These are phyloP conservation scores for Cheilosia scutellata DNA, from an alignment of 2,888 invertebrate species.

Conservation along the genomic window DNA sequence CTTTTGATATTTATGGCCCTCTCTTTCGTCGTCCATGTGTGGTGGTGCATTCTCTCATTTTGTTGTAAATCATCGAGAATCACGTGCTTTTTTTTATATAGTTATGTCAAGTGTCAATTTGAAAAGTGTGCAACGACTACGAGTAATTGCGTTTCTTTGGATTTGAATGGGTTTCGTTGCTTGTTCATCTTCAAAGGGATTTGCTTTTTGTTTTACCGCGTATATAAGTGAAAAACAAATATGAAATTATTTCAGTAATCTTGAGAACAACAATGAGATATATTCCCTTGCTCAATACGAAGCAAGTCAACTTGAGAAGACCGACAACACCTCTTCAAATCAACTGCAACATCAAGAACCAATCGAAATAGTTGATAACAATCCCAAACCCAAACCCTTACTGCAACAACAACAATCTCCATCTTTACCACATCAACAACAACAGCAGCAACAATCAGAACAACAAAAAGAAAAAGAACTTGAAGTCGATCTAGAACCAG, in stretches of 20 bases:
- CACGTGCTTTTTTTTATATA: conserved; percentile 61
- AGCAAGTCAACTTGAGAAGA: conserved; percentile 81
- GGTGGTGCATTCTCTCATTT: conserved; percentile 68
- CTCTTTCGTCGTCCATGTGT: conserved; percentile 27
- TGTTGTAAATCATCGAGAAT: conserved; percentile 69
- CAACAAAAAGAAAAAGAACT: conserved; percentile 46
- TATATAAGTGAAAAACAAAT: conserved; percentile 46
- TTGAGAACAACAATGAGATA: conserved; percentile 84
- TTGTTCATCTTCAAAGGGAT: conserved; percentile 57
- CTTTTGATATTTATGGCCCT: conserved; percentile 10
- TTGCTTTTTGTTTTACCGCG: conserved; percentile 1
- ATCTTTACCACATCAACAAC: conserved; percentile 9
- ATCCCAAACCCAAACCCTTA: conserved; percentile 56
- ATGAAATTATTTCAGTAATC: conserved; percentile 82
- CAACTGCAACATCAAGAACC: conserved; percentile 63
- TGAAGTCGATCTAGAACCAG: conserved; percentile 40
- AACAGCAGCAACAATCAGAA: conserved; percentile 18
- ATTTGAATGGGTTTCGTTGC: conserved; percentile 54
- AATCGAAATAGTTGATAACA: conserved; percentile 74
- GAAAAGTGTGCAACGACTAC: conserved; percentile 65
- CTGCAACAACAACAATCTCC: conserved; percentile 28
- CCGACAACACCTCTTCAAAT: conserved; percentile 62
- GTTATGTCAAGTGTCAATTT: conserved; percentile 65
- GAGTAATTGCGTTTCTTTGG: conserved; percentile 57
- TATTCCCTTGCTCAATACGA: conserved; percentile 84